Conservation (phyloP, 2,888 invertebrate genomes). For the Tetragnatha montana region DNA sequence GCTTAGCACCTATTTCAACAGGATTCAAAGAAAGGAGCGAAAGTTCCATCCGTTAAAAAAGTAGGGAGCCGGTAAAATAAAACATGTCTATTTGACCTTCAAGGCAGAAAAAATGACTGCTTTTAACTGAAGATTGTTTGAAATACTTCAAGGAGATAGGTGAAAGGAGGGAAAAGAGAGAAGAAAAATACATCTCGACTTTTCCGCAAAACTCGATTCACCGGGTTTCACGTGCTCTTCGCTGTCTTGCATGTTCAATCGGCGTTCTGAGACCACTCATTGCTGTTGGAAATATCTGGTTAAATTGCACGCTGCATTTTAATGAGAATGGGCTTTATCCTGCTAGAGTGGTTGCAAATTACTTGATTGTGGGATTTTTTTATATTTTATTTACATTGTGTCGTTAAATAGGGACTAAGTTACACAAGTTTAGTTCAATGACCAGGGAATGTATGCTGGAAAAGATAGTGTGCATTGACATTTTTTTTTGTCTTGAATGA, state of each 20-base stretch:
- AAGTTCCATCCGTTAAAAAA: not conserved
- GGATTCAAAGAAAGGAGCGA: not conserved
- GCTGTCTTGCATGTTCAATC: not conserved
- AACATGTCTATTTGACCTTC: constrained; percentile 5
- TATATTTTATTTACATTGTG: no score
- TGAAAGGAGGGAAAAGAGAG: not conserved
- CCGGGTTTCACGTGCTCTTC: not conserved
- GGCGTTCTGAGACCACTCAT: not conserved
- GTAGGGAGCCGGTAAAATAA: not conserved
- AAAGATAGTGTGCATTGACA: no score
- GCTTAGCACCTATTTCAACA: no score
- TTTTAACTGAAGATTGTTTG: constrained; percentile 14
- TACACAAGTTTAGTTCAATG: no score
- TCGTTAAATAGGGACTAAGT: no score
- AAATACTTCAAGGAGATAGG: not conserved
- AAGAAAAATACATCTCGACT: not conserved
- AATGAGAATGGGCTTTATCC: not conserved
- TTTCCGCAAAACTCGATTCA: not conserved
- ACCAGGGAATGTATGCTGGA: no score
- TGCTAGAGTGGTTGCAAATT: not conserved
- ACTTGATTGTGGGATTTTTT: not conserved
- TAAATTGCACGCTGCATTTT: not conserved
- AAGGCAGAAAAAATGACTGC: not conserved
- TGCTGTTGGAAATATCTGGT: not conserved
- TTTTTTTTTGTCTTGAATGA: no score